These are phyloP conservation scores for Allolobophora icterica DNA, from an alignment of 2,888 invertebrate genomes.

Conservation along the genomic window DNA sequence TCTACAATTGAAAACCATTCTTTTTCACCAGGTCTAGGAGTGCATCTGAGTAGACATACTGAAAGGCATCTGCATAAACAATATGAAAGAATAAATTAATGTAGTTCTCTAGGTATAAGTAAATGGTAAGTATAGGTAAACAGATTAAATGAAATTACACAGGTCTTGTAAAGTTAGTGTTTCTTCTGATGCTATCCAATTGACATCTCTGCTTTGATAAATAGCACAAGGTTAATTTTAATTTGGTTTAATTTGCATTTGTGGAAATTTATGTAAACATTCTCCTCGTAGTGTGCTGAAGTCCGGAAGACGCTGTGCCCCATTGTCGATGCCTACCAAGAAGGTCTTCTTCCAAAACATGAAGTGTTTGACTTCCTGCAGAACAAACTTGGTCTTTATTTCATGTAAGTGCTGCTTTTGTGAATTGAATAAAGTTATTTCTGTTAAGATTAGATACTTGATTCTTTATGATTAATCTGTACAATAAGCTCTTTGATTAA, in stretches of 20 bases:
- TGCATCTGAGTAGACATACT: neutral
- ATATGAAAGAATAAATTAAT: neutral
- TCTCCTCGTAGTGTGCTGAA: neutral
- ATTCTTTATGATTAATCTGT: neutral
- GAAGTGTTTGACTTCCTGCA: neutral
- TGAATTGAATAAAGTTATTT: neutral
- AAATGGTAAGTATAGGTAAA: no score
- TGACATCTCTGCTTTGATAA: neutral
- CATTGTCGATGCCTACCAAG: neutral
- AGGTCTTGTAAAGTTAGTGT: no score
- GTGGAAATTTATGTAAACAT: neutral
- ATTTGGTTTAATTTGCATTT: neutral
- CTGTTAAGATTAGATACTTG: neutral
- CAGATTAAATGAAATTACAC: no score
- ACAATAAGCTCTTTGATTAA: neutral
- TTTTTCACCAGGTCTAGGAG: neutral
- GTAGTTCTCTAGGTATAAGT: neutral
- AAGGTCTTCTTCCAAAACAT: neutral
- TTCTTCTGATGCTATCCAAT: no score
- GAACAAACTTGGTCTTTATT: slow-evolving; percentile 12
- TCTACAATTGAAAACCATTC: neutral
- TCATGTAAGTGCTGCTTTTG: slow-evolving; percentile 7
- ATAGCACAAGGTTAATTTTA: neutral
- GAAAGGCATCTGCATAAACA: neutral
- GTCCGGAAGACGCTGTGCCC: neutral